Conservation (phyloP, 92 coral and sea anemone genomes). For the Palythoa heliodiscus region DNA sequence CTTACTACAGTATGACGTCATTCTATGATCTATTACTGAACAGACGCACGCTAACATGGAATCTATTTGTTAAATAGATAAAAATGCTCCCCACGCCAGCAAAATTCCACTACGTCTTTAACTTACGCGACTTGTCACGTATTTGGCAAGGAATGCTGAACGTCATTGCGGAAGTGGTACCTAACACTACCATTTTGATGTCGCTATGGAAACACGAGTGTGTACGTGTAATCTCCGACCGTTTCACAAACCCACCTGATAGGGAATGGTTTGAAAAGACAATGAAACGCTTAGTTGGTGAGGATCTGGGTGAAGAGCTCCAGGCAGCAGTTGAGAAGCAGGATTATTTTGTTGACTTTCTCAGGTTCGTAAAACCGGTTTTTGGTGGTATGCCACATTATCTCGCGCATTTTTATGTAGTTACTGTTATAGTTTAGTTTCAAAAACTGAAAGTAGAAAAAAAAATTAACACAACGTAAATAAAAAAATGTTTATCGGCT, state of each 20-base stretch:
- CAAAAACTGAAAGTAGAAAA: too few relatives aligned
- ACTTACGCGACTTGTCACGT: slow-evolving; percentile 97
- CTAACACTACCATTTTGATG: slow-evolving; percentile 65
- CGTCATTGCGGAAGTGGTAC: slow-evolving; percentile 79
- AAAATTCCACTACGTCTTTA: slow-evolving; percentile 97
- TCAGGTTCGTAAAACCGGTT: slow-evolving; percentile 65
- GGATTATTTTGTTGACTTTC: slow-evolving; percentile 87
- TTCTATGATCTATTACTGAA: too few relatives aligned
- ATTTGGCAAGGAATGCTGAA: slow-evolving; percentile 97
- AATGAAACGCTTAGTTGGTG: slow-evolving; percentile 83
- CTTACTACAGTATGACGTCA: too few relatives aligned
- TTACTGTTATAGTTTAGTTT: background rate
- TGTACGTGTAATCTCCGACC: slow-evolving; percentile 89
- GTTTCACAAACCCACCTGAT: slow-evolving; percentile 85
- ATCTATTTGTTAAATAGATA: too few relatives aligned
- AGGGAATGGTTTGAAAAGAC: slow-evolving; percentile 99
- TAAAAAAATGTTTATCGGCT: too few relatives aligned
- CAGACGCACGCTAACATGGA: too few relatives aligned
- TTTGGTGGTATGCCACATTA: background rate
- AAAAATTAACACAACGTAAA: too few relatives aligned
- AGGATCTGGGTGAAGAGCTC: slow-evolving; percentile 90
- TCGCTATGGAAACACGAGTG: slow-evolving; percentile 97
- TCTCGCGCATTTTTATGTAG: background rate
- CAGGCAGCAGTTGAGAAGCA: slow-evolving; percentile 69
- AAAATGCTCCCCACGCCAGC: slow-evolving; percentile 99